These are phyloP conservation scores for Zelostemma sp. DNA, from an alignment of 1,140 invertebrate genomes.

Conservation along the genomic window DNA sequence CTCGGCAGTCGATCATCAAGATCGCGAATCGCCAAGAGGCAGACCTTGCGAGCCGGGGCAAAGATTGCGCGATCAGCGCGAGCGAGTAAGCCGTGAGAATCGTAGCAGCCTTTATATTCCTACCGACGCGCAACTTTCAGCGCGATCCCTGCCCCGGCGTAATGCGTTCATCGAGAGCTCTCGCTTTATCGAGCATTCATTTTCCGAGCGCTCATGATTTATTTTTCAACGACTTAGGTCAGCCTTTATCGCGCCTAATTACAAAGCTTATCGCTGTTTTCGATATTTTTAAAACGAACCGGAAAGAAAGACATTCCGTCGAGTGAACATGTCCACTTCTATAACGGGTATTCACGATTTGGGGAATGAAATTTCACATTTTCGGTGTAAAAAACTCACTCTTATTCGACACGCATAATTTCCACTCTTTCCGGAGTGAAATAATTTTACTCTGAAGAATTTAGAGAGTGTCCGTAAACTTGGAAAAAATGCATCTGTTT, in stretches of 20 bases:
- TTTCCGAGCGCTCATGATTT: background rate
- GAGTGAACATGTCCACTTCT: too few relatives aligned
- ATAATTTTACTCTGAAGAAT: too few relatives aligned
- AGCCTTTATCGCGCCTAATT: background rate
- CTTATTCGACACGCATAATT: too few relatives aligned
- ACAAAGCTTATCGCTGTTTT: too few relatives aligned
- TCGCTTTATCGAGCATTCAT: background rate
- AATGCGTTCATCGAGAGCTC: slow-evolving; percentile 10
- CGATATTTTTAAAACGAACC: too few relatives aligned
- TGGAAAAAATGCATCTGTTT: too few relatives aligned
- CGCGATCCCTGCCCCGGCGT: background rate
- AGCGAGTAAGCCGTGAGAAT: slow-evolving; percentile 50
- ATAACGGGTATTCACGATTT: too few relatives aligned
- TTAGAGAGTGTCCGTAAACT: too few relatives aligned
- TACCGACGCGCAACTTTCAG: slow-evolving; percentile 20
- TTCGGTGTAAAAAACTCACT: too few relatives aligned
- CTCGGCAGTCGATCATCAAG: slow-evolving; percentile 34
- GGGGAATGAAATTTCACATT: too few relatives aligned
- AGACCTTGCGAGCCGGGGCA: slow-evolving; percentile 21
- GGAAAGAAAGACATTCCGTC: too few relatives aligned
- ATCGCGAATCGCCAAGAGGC: slow-evolving; percentile 44
- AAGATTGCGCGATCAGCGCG: slow-evolving; percentile 32
- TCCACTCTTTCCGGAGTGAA: too few relatives aligned
- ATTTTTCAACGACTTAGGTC: background rate
- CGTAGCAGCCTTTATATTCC: slow-evolving; percentile 40